Base-by-base conservation (phyloP, 2,888 invertebrate species). In the Agrotis clavis region DNA sequence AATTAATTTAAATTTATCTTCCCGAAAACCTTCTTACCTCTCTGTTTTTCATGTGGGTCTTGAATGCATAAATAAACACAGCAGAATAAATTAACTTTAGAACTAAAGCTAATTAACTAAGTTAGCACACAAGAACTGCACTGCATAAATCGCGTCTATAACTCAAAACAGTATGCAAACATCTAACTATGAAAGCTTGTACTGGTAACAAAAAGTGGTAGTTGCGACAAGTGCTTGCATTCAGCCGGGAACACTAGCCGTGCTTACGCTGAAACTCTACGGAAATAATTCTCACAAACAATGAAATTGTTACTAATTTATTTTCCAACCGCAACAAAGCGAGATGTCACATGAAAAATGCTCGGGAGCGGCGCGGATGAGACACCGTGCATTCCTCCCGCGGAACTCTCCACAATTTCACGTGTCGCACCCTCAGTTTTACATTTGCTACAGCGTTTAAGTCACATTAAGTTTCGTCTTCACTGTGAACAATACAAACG, bases 301-400 rank as follows among this genome's bases (percentile, higher is more conserved):
- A 94, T 95, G 95, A 94, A 95, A 96, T 95, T 94, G 96, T 96
- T 94, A 95, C 94, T 96, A 95, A 96, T 96, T 96, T 95, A 94
- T 96, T 95, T 94, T 90, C 91, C 93, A 89, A 94, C 95, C 95
- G 89, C 95, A 95, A 95, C 96, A 96, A 96, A 95, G 96, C 94
- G 95, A 93, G 93, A 94, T 94, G 95, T 95, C 96, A 93, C 95
- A 91, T 95, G 96, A 96, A 96, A 96, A 96, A 96, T 95, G 92
- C 92, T 91, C 88, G 90, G 87, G 87, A 90, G 88, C 92, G 85
- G 89, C 85, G 87, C 86, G 92, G 91, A 92, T 91, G 93, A 92
- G 93, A 91, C 92, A 87, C 89, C 90, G 90, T 92, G 92, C 95
- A 95, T 95, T 95, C 94, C 93, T 90, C 89, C 88, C 85, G 85